Conservation (phyloP, 2,888 invertebrate species). For the Drosophila helvetica region DNA sequence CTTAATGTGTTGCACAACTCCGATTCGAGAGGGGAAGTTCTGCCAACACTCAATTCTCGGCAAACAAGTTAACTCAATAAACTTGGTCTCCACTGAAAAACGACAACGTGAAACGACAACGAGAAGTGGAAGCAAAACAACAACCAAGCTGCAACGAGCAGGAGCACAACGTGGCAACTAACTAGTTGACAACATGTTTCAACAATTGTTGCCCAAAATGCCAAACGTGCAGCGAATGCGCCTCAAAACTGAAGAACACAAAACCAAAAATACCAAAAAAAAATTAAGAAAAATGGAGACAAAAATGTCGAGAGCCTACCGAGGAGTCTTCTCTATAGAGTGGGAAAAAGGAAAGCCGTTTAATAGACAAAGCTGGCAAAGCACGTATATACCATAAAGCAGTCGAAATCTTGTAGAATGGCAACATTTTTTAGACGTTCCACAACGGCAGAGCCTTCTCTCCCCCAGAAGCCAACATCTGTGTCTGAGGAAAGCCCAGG, state of each 20-base stretch:
- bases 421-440: conserved; percentile 28
- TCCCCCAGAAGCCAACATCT: conserved; percentile 18
- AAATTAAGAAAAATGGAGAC: conserved; percentile 5
- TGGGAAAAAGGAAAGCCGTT: conserved; percentile 35
- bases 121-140: too few relatives aligned
- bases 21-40: conserved; percentile 25
- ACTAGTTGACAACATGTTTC: conserved; percentile 78
- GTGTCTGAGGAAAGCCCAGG: not conserved
- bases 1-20: conserved; percentile 16
- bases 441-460: conserved; percentile 10
- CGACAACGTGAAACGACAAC: conserved; percentile 29
- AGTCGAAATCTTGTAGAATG: conserved; percentile 42
- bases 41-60: conserved; percentile 31
- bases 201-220: conserved; percentile 73
- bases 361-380: conserved; percentile 68
- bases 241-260: not conserved
- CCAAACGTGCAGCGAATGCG: conserved; percentile 70
- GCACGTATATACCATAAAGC: conserved; percentile 75
- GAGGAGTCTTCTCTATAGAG: conserved; percentile 1
- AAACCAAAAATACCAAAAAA: conserved; percentile 10
- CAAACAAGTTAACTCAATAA: conserved; percentile 46
- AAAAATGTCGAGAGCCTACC: not conserved
- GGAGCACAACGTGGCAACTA: conserved; percentile 60
- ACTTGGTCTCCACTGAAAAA: conserved; percentile 17
- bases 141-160: conserved; percentile 2